A percentile compares a stretch with the other conserved stretches of the same genome.
Conservation (phyloP, 23 tunicate species). For the Trididemnum nubilum region DNA sequence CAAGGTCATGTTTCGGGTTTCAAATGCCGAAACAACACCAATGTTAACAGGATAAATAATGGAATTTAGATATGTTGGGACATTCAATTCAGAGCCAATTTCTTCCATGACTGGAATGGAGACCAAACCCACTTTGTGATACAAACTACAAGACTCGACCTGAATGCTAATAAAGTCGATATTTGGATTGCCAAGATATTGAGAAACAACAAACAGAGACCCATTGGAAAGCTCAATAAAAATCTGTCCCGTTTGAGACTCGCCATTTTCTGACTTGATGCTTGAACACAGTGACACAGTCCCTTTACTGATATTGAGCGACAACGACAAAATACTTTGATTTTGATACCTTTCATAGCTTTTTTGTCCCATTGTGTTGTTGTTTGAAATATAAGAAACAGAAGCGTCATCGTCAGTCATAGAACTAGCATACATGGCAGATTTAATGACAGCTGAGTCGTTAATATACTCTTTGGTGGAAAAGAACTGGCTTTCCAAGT, state of each 20-base stretch:
- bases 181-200: conserved; percentile 59
- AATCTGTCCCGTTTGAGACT: conserved; percentile 30
- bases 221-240: conserved; percentile 43
- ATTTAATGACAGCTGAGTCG: neutral
- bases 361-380: neutral
- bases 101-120: conserved; percentile 7
- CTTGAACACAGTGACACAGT: conserved; percentile 30
- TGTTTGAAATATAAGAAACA: neutral
- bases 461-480: neutral
- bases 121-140: conserved; percentile 20
- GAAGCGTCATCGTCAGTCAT: conserved; percentile 20
- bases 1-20: neutral
- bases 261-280: neutral
- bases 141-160: conserved; percentile 1
- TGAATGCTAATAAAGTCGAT: conserved; percentile 59
- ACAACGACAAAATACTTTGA: conserved; percentile 11
- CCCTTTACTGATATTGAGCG: conserved; percentile 8
- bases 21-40: conserved; percentile 24
- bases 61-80: conserved; percentile 13
- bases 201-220: conserved; percentile 25
- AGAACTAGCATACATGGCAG: conserved; percentile 5
- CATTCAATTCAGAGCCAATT: neutral
- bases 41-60: conserved; percentile 3
- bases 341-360: neutral
- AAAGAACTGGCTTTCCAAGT: conserved; percentile 48